These are phyloP conservation scores for Cinclus cinclus DNA, from an alignment of 2,113 vertebrate species.

Conservation along the genomic window DNA sequence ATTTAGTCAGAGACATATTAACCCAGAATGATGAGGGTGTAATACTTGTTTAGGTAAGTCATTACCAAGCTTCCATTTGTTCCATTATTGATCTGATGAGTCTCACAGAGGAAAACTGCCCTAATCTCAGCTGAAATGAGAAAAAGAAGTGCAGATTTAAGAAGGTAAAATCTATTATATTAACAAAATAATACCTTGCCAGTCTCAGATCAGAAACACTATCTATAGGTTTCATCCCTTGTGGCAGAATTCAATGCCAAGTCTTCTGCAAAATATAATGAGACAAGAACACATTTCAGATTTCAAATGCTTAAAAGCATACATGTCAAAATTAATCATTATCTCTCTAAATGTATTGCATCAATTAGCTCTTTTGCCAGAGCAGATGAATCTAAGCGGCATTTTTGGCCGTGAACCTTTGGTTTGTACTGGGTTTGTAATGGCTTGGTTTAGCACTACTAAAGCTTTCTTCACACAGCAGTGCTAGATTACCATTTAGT, in stretches of 20 bases:
- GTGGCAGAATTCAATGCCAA: background rate
- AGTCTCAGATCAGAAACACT: background rate
- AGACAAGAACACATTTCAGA: background rate
- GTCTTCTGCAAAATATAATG: background rate
- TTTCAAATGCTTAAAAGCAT: conserved; percentile 24
- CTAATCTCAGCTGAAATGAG: background rate
- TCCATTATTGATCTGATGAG: background rate
- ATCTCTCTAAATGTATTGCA: conserved; percentile 10
- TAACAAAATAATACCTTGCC: background rate
- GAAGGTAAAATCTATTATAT: background rate
- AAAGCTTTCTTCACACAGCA: background rate
- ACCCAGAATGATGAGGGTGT: fast-evolving
- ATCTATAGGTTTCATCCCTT: background rate
- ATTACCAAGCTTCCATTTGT: background rate
- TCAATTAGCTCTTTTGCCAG: conserved; percentile 37
- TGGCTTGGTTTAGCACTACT: background rate
- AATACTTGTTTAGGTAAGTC: background rate
- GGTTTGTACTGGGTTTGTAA: background rate
- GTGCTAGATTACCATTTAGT: background rate
- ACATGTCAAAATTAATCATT: conserved; percentile 18
- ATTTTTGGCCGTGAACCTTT: background rate
- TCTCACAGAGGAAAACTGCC: background rate
- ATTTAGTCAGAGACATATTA: background rate
- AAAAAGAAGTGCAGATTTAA: background rate
- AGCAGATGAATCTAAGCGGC: background rate